Conservation (phyloP, 2,113 vertebrate species). For the Podiceps cristatus region DNA sequence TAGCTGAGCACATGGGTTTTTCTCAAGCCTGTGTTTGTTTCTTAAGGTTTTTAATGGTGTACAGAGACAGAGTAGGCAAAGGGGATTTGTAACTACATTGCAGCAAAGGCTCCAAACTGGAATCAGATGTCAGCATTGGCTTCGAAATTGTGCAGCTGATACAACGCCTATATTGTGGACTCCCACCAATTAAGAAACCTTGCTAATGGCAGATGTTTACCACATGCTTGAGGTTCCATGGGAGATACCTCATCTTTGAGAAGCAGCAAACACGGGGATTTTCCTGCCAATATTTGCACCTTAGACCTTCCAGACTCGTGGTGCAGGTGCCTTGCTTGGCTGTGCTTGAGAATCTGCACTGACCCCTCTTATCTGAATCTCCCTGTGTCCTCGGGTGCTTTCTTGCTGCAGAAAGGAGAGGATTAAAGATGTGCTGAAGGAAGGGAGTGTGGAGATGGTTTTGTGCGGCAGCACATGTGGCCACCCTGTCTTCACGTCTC, state of each 20-base stretch:
- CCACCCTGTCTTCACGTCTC: background rate
- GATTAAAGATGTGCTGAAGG: background rate
- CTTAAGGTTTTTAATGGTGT: background rate
- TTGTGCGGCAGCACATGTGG: background rate
- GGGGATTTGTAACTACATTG: background rate
- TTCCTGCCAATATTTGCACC: background rate
- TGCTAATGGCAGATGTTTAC: background rate
- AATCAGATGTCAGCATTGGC: constrained; percentile 42
- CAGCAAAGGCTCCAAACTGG: background rate
- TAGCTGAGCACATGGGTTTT: background rate
- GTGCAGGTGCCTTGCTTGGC: background rate
- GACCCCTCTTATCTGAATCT: background rate
- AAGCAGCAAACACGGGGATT: background rate
- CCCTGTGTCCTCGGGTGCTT: rapidly evolving
- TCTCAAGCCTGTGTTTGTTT: constrained; percentile 29
- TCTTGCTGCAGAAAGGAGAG: background rate
- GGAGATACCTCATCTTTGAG: background rate
- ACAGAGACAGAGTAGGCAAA: background rate
- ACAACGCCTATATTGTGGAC: background rate
- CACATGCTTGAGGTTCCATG: background rate
- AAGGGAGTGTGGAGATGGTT: background rate
- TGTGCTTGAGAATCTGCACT: rapidly evolving
- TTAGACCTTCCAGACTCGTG: background rate
- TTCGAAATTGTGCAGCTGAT: background rate
- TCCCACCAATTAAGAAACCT: background rate